Conservation (phyloP, 1,140 invertebrate species). For the Bombus waltoni region DNA sequence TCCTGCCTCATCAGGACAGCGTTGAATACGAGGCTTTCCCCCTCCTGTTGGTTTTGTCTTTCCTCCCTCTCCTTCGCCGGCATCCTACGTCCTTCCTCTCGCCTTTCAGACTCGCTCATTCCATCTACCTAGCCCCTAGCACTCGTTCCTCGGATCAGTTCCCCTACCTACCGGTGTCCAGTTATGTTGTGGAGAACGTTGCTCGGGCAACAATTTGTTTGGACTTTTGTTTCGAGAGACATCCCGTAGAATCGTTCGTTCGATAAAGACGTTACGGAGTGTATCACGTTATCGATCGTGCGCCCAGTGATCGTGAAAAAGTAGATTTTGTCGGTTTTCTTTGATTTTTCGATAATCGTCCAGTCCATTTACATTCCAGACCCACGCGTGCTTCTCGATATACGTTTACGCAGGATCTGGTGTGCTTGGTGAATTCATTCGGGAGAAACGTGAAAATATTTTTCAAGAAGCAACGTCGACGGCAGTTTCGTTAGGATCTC, state of each 20-base stretch:
- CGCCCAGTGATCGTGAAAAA: not conserved
- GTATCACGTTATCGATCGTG: not conserved
- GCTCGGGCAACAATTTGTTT: constrained; percentile 46
- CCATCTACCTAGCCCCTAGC: constrained; percentile 35
- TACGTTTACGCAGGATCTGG: constrained; percentile 10
- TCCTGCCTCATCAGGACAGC: constrained; percentile 32
- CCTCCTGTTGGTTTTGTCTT: constrained; percentile 3
- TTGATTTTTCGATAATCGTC: not conserved
- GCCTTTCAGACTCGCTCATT: not conserved
- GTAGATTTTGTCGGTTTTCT: not conserved
- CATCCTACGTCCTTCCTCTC: constrained; percentile 23
- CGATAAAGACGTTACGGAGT: not conserved
- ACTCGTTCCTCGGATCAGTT: constrained; percentile 76
- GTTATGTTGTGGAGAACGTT: constrained; percentile 81
- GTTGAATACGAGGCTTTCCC: not conserved
- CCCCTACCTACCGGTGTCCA: constrained; percentile 80
- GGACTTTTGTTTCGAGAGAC: constrained; percentile 20
- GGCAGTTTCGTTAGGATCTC: not conserved
- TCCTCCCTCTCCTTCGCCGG: not conserved
- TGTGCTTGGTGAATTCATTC: not conserved
- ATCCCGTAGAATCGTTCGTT: constrained; percentile 3
- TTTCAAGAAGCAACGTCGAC: not conserved
- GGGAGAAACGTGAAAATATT: not conserved
- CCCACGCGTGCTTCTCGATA: constrained; percentile 35
- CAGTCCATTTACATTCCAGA: constrained; percentile 42